These are phyloP conservation scores for Menidia beryllina DNA, from an alignment of 2,113 vertebrate genomes.

Conservation along the genomic window DNA sequence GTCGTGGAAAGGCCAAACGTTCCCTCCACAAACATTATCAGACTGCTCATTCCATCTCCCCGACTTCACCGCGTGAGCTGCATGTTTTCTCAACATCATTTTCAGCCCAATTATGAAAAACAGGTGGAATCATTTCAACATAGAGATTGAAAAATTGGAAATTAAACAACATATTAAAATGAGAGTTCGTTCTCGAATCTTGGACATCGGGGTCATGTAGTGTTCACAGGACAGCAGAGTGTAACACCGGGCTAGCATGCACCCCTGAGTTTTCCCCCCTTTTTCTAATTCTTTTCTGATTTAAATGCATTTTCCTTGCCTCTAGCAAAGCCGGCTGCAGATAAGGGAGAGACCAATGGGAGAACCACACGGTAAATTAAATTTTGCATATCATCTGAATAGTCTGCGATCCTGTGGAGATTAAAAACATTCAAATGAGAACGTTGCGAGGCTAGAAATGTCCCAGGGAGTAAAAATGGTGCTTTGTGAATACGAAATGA, in stretches of 20 bases:
- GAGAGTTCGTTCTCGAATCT: conserved; percentile 9
- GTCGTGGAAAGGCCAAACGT: conserved; percentile 33
- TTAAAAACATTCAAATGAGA: conserved; percentile 75
- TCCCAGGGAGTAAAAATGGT: conserved; percentile 46
- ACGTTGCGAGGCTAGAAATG: conserved; percentile 43
- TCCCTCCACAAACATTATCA: conserved; percentile 21
- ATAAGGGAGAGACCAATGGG: conserved; percentile 55
- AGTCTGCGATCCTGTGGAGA: conserved; percentile 66
- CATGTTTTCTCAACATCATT: neutral
- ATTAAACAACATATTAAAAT: conserved; percentile 19
- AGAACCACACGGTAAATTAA: conserved; percentile 59
- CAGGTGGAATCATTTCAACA: conserved; percentile 3
- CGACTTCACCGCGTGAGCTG: neutral
- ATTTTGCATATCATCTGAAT: conserved; percentile 68
- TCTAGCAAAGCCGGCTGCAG: conserved; percentile 54
- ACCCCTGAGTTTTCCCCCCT: conserved; percentile 31
- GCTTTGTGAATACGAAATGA: conserved; percentile 62
- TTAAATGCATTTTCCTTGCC: conserved; percentile 56
- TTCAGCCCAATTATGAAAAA: neutral
- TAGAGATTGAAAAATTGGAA: neutral
- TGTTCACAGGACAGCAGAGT: conserved; percentile 15
- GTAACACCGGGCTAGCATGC: conserved; percentile 10
- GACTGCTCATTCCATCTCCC: neutral
- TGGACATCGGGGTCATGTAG: conserved; percentile 22
- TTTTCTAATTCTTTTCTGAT: conserved; percentile 28